Percentiles rank a stretch among this genome's conserved stretches.
Evolutionary conservation across 2,888 invertebrate species (phyloP).

Genomic region (Lepidocyrtinus sp.): DNA sequence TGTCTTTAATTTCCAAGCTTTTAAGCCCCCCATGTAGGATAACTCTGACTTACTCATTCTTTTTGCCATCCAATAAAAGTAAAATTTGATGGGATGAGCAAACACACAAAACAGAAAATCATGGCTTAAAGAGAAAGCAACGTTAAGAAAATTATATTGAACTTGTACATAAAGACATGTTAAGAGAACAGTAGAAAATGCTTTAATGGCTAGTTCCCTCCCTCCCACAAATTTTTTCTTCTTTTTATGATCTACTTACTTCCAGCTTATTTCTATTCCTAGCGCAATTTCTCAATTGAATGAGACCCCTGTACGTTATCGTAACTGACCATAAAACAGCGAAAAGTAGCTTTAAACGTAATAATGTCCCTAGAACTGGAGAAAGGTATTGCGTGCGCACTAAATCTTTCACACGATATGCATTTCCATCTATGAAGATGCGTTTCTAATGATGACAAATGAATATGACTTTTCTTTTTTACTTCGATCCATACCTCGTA

Average conservation of each 20-base stretch:
- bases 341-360: conserved; percentile 13
- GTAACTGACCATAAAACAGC: conserved; percentile 38
- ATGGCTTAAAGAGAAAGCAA: neutral
- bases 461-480: conserved; percentile 37
- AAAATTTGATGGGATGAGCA: conserved; percentile 2
- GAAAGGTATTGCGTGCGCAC: conserved; percentile 5
- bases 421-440: neutral
- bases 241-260: conserved; percentile 40
- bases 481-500: too few species aligned
- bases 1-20: conserved; percentile 7
- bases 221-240: conserved; percentile 50
- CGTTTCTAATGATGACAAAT: conserved; percentile 56
- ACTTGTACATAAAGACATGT: neutral
- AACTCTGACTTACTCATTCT: neutral
- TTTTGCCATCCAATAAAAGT: conserved; percentile 7
- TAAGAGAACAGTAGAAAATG: conserved; percentile 1
- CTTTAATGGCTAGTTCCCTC: conserved; percentile 47
- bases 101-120: neutral
- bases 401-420: neutral
- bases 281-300: conserved; percentile 6
- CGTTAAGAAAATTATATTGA: too few species aligned
- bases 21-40: neutral
- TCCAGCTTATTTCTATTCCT: conserved; percentile 17
- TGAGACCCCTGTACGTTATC: conserved; percentile 7
- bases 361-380: neutral